Evolutionary conservation across 2,888 invertebrate species (phyloP).

Genomic region (Bimastos eiseni): DNA sequence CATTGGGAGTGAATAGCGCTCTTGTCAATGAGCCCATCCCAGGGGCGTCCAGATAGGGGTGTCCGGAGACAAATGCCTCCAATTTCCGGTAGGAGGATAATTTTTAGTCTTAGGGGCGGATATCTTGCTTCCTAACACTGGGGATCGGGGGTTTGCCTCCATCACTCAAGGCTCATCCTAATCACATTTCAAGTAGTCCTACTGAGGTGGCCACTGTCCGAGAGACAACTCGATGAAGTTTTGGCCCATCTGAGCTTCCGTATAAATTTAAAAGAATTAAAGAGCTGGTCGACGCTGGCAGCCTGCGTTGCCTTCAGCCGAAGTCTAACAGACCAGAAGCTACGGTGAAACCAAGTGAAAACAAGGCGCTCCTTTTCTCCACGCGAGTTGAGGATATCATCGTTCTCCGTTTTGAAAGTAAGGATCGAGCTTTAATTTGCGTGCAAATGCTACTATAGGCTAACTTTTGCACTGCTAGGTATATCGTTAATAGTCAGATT

Average conservation of each 20-base stretch:
- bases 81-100: too few species aligned
- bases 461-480: not conserved
- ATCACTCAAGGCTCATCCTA: too few species aligned
- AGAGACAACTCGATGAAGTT: not conserved
- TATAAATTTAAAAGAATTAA: not conserved
- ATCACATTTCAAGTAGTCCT: too few species aligned
- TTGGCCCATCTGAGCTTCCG: not conserved
- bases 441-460: not conserved
- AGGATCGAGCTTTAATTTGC: not conserved
- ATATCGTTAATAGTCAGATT: not conserved
- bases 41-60: too few species aligned
- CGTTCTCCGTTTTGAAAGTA: not conserved
- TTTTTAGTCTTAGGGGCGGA: too few species aligned
- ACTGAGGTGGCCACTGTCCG: too few species aligned
- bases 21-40: too few species aligned
- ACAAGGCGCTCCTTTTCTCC: not conserved
- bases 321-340: not conserved
- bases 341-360: too few species aligned
- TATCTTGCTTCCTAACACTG: too few species aligned
- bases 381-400: not conserved
- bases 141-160: too few species aligned
- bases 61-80: too few species aligned
- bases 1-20: too few species aligned
- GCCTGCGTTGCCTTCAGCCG: not conserved
- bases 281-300: not conserved